A percentile compares a stretch with the other conserved stretches of the same genome.
These are phyloP conservation scores for Imbricaverruca yamaguchii DNA, from an alignment of 2,888 invertebrate species.

Conservation along the genomic window DNA sequence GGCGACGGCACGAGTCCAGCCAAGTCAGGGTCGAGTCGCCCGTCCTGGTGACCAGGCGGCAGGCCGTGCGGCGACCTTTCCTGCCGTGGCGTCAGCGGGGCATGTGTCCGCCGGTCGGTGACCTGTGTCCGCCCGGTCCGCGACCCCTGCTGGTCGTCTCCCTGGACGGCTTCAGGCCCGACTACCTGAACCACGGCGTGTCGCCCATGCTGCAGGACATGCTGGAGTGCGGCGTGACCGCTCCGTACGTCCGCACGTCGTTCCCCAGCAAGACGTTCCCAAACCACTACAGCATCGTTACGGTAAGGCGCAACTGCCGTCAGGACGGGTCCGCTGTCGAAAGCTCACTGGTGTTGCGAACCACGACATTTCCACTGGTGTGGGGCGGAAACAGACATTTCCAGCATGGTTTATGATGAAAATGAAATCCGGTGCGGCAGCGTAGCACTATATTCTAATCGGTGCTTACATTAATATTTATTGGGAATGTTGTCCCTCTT, in stretches of 20 bases:
- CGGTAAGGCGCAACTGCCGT: constrained; percentile 37
- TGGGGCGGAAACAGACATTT: no score
- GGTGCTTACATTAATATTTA: no score
- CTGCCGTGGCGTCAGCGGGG: neutral
- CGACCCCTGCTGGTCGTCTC: constrained; percentile 54
- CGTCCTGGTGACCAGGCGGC: neutral
- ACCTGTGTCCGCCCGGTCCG: neutral
- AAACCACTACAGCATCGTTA: constrained; percentile 64
- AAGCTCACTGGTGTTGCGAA: no score
- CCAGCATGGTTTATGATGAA: no score
- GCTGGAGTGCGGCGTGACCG: constrained; percentile 49
- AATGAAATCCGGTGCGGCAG: no score
- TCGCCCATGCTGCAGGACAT: constrained; percentile 54
- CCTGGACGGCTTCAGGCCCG: constrained; percentile 62
- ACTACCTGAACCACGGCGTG: constrained; percentile 52
- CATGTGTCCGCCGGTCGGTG: neutral
- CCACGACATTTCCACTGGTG: no score
- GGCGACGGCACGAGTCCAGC: no score
- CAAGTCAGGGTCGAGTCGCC: neutral
- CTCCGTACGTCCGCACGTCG: constrained; percentile 53
- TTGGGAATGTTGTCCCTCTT: no score
- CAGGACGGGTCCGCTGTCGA: no score
- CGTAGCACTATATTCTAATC: no score
- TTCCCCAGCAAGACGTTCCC: constrained; percentile 66
- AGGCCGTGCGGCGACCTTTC: neutral